Evolutionary conservation across 2,888 invertebrate species (phyloP).

Genomic region (Drosophila mercatorum): DNA sequence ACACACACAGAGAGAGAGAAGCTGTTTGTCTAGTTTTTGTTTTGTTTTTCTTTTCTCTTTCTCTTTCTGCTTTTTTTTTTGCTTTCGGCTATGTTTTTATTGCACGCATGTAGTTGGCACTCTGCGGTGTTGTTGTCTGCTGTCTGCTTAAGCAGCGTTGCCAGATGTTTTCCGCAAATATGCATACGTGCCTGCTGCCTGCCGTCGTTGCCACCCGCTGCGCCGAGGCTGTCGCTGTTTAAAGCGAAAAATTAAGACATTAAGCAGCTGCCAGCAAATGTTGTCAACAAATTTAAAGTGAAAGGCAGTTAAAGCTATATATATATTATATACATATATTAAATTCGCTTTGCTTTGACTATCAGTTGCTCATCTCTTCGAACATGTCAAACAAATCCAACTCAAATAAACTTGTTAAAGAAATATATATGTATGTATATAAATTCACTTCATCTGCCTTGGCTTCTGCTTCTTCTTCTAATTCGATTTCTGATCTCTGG

Average conservation of each 20-base stretch:
- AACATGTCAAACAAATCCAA: constrained; percentile 45
- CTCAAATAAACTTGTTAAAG: constrained; percentile 37
- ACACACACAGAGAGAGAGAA: not conserved
- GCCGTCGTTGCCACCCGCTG: constrained; percentile 1
- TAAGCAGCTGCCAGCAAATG: not conserved
- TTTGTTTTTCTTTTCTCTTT: constrained; percentile 14
- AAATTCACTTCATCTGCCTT: constrained; percentile 1
- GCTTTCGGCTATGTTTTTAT: constrained; percentile 42
- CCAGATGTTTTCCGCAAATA: constrained; percentile 48
- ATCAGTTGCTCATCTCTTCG: constrained; percentile 32
- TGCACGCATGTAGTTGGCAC: constrained; percentile 55
- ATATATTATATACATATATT: not conserved
- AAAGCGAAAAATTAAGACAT: constrained; percentile 14
- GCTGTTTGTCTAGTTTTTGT: constrained; percentile 29
- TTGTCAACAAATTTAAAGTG: not conserved
- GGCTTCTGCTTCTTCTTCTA: not conserved
- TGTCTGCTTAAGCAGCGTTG: constrained; percentile 54
- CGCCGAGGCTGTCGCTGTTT: not conserved
- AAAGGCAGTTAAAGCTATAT: not conserved
- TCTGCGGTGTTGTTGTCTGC: constrained; percentile 40
- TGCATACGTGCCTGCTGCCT: not conserved
- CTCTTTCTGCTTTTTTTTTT: constrained; percentile 4
- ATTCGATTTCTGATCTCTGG: constrained; percentile 55
- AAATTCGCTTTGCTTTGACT: not conserved
- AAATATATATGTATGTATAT: constrained; percentile 4